These are phyloP conservation scores for Drosophila hamatofila DNA, from an alignment of 2,888 invertebrate genomes.

Conservation along the genomic window DNA sequence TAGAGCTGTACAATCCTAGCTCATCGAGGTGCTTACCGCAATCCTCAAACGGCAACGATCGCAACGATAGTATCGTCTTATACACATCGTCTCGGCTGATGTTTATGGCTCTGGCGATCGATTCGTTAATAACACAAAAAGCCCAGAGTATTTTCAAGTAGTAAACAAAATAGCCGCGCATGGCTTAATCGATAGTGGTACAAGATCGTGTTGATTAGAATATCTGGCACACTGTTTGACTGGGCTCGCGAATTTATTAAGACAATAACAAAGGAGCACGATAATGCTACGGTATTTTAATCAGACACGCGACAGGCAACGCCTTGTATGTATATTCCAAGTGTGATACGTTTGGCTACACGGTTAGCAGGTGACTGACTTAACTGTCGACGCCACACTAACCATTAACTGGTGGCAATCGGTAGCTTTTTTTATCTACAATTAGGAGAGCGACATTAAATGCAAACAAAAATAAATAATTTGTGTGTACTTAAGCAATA, in stretches of 20 bases:
- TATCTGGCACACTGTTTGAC: conserved; percentile 38
- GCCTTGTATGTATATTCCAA: background rate
- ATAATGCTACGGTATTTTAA: conserved; percentile 37
- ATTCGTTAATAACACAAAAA: conserved; percentile 39
- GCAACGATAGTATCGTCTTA: conserved; percentile 48
- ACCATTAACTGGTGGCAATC: conserved; percentile 11
- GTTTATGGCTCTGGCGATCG: conserved; percentile 24
- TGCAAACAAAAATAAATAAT: conserved; percentile 59
- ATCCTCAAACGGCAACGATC: conserved; percentile 79
- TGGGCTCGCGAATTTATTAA: conserved; percentile 25
- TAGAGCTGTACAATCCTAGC: too few species aligned
- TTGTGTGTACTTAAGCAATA: conserved; percentile 52
- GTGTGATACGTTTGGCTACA: conserved; percentile 55
- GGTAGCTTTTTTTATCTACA: conserved; percentile 33
- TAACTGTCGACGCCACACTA: conserved; percentile 7
- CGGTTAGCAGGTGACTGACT: conserved; percentile 58
- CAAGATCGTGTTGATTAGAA: conserved; percentile 56
- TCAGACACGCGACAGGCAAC: conserved; percentile 20
- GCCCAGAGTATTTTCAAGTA: conserved; percentile 67
- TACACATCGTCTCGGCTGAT: conserved; percentile 42
- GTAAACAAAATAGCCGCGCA: conserved; percentile 61
- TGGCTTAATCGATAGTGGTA: conserved; percentile 50
- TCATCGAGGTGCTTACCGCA: conserved; percentile 82
- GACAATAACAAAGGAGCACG: conserved; percentile 51
- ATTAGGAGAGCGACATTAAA: conserved; percentile 21